Base-by-base conservation (phyloP, 2,113 vertebrate genomes). In the Strigops habroptila region DNA sequence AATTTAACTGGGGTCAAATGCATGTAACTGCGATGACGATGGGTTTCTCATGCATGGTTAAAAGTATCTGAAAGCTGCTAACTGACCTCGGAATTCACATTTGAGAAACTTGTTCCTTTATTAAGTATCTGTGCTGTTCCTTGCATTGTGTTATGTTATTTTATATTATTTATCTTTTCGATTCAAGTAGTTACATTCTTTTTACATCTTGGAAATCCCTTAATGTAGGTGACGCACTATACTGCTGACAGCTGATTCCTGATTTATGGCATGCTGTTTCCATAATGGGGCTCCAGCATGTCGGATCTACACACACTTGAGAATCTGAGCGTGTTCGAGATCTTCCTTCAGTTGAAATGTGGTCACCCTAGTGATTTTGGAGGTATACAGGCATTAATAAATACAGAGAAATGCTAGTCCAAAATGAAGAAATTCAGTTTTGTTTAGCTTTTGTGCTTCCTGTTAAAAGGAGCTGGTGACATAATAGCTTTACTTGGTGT, bases 11-110 rank as follows among this genome's bases (percentile, higher is more conserved):
- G 76, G 84, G 86, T 92, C 91, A 78, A 68, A 79, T 35, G 88
- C 55, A 1, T 7, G 14, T 82, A 90, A 48, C 33, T 41, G n/a
- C 0, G 12, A 55, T 64, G 88, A 53, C 1, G 2, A 2, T 33
- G 23, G 73, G 52, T 70, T 96, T 86, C 94, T 89, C 62, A 3
- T 76, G 83, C 52, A 19, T 70, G 86, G 85, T 53, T 82, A 30
- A 12, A 10, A 69, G 89, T 94, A 89, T 80, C 91, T 82, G 96
- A 91, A 93, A 95, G 97, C 93, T 96, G 95, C 97, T 95, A 85
- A 76, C 85, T 44, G 94, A 96, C 96, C 85, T 96, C 93, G 94
- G 92, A 82, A 97, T 94, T 89, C 73, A 65, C 89, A 18, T 48
- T 86, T 94, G 96, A 88, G 78, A 62, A 57, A 91, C 71, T 77